A percentile compares a stretch with the other conserved stretches of the same genome.
Conservation (phyloP, 2,797 vertebrate genomes). For the Anabas testudineus region DNA sequence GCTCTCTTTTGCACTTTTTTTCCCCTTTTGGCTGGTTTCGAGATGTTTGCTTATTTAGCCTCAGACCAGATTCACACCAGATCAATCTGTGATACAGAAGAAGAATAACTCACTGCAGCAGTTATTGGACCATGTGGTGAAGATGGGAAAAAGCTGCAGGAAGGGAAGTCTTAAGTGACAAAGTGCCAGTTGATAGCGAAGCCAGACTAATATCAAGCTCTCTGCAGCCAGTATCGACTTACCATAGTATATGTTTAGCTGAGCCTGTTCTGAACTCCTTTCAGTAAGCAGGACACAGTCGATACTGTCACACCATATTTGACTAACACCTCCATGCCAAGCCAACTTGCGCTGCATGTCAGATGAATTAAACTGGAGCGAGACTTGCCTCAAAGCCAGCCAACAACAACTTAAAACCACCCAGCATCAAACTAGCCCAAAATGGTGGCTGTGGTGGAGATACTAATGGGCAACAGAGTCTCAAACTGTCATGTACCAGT, state of each 20-base stretch:
- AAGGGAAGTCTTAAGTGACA: slow-evolving; percentile 62
- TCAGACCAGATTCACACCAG: slow-evolving; percentile 70
- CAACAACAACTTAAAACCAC: slow-evolving; percentile 48
- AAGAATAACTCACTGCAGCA: slow-evolving; percentile 63
- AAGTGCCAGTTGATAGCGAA: slow-evolving; percentile 57
- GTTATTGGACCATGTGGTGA: slow-evolving; percentile 55
- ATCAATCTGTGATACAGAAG: slow-evolving; percentile 63
- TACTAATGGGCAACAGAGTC: slow-evolving; percentile 73
- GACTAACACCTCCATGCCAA: slow-evolving; percentile 70
- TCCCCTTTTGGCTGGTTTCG: slow-evolving; percentile 30
- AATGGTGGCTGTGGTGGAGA: slow-evolving; percentile 23
- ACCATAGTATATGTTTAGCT: slow-evolving; percentile 83
- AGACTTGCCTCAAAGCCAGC: slow-evolving; percentile 28
- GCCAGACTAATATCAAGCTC: slow-evolving; percentile 79
- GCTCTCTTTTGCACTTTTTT: slow-evolving; percentile 56
- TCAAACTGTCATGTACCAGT: slow-evolving; percentile 72
- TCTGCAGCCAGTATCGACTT: slow-evolving; percentile 78
- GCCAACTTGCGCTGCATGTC: slow-evolving; percentile 55
- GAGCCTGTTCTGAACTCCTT: slow-evolving; percentile 79
- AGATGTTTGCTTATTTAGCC: slow-evolving; percentile 70
- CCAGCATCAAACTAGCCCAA: slow-evolving; percentile 37
- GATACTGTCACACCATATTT: slow-evolving; percentile 76
- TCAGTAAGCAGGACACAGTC: slow-evolving; percentile 79
- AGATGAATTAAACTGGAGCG: slow-evolving; percentile 43
- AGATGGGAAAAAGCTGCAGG: slow-evolving; percentile 53